Conservation (phyloP, 2,888 invertebrate genomes). For the Acanthopleura granulata region DNA sequence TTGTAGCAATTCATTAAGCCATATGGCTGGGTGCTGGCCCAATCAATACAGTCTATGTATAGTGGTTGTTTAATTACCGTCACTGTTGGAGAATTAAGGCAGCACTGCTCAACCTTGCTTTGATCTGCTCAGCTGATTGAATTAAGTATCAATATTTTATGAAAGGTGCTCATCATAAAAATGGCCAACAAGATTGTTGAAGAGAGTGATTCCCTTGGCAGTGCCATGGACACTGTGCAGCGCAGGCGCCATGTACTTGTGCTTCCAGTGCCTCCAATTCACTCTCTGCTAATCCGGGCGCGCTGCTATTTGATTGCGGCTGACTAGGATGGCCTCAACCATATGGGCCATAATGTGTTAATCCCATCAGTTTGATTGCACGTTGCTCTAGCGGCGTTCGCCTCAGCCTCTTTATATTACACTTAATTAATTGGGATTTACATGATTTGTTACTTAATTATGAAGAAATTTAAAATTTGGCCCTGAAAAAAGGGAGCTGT, state of each 20-base stretch:
- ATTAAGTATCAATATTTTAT: slow-evolving; percentile 17
- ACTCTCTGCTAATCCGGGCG: neutral
- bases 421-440: too few relatives aligned
- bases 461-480: too few relatives aligned
- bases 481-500: too few relatives aligned
- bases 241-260: neutral
- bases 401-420: too few relatives aligned
- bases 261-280: neutral
- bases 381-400: too few relatives aligned
- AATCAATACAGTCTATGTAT: neutral
- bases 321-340: neutral
- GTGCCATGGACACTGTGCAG: neutral
- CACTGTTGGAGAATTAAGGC: neutral
- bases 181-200: neutral
- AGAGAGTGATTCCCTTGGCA: neutral
- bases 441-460: too few relatives aligned
- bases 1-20: slow-evolving; percentile 6
- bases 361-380: too few relatives aligned
- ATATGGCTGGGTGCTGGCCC: neutral
- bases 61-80: slow-evolving; percentile 3
- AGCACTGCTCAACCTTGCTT: neutral
- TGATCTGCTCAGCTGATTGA: slow-evolving; percentile 8
- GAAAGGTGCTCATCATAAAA: slow-evolving; percentile 9
- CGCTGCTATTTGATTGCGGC: too few relatives aligned
- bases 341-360: neutral